A percentile compares a stretch with the other conserved stretches of the same genome.
phyloP scores from a whole-genome alignment of 2,888 invertebrate genomes.

The Amblyjoppa proteus region DNA sequence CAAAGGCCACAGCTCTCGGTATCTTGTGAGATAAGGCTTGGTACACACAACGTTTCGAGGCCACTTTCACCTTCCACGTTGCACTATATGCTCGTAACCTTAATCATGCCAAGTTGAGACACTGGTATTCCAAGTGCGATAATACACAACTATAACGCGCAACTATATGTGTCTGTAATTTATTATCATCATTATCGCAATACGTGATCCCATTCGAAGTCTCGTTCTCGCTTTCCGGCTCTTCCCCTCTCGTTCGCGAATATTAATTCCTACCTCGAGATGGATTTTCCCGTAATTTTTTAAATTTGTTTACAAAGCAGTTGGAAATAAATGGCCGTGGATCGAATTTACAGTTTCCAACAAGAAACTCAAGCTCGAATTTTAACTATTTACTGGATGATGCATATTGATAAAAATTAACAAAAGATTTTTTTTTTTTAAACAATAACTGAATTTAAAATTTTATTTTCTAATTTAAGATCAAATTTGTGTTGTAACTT shows the following conservation, averaged over 20 bases:
- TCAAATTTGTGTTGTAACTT: no score
- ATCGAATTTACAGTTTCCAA: no score
- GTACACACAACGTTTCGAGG: slow-evolving; percentile 61
- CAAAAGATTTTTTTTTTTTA: no score
- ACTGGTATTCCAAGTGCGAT: slow-evolving; percentile 66
- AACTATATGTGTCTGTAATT: slow-evolving; percentile 44
- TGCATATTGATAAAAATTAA: no score
- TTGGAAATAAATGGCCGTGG: no score
- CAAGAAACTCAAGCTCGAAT: no score
- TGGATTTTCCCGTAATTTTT: no score
- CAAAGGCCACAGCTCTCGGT: slow-evolving; percentile 57
- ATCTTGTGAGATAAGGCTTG: slow-evolving; percentile 61
- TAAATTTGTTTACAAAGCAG: no score
- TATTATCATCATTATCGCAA: slow-evolving; percentile 27
- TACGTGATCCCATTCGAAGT: slow-evolving; percentile 15
- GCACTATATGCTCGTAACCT: slow-evolving; percentile 64
- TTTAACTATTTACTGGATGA: no score
- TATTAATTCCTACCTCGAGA: not conserved
- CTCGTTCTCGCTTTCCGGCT: not conserved
- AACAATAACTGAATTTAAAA: no score
- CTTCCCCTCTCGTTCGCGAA: slow-evolving; percentile 5
- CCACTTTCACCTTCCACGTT: slow-evolving; percentile 68
- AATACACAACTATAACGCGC: slow-evolving; percentile 49
- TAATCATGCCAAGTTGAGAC: slow-evolving; percentile 68
- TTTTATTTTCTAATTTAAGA: no score